phyloP scores from a whole-genome alignment of 2,888 invertebrate species.

The Lasioglossum figueresi region DNA sequence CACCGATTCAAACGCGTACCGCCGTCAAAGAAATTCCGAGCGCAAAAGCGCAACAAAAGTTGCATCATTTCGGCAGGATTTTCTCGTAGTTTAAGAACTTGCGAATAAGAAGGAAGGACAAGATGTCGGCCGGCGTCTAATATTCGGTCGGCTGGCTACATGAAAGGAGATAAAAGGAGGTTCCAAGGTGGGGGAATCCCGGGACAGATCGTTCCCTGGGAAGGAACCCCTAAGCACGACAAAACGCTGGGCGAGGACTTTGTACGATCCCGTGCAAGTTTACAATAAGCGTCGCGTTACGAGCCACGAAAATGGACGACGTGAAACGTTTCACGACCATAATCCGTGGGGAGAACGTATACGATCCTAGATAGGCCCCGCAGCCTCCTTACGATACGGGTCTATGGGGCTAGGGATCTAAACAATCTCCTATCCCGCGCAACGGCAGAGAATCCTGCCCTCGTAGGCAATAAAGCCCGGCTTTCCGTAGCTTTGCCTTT shows the following conservation, averaged over 20 bases:
- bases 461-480: constrained; percentile 70
- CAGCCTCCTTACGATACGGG: constrained; percentile 70
- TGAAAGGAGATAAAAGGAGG: constrained; percentile 59
- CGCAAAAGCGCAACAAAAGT: not conserved
- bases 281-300: constrained; percentile 72
- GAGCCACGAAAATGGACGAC: constrained; percentile 72
- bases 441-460: constrained; percentile 54
- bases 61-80: not conserved
- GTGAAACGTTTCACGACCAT: constrained; percentile 70
- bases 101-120: not conserved
- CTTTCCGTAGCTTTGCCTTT: constrained; percentile 72
- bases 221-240: constrained; percentile 64
- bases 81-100: not conserved
- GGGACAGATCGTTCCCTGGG: constrained; percentile 57
- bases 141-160: constrained; percentile 31
- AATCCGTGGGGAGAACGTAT: constrained; percentile 68
- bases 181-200: constrained; percentile 34
- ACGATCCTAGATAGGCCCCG: constrained; percentile 74
- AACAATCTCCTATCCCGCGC: constrained; percentile 71
- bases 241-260: constrained; percentile 62
- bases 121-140: constrained; percentile 29
- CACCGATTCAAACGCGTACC: too few species aligned
- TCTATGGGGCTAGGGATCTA: constrained; percentile 73
- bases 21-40: not conserved
- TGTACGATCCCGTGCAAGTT: constrained; percentile 64